Base-by-base conservation (phyloP, 2,888 invertebrate species). In the Boloria euphrosyne region DNA sequence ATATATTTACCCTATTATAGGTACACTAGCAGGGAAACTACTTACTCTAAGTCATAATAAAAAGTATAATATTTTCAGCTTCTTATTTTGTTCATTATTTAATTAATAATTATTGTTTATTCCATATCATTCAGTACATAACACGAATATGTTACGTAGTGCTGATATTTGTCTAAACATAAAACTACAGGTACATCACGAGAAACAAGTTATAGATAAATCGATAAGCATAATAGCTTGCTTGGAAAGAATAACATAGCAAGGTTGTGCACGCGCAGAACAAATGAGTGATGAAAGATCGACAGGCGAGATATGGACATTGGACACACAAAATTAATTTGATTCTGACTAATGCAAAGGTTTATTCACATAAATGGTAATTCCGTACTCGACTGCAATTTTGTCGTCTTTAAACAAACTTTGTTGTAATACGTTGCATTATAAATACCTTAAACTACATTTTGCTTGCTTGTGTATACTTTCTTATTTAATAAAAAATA, bases 251-350 rank as follows among this genome's bases (percentile, higher is more conserved):
- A 73, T 69, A 73, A 75, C 76, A 75, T 69, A 71, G 67, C 74
- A 70, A 70, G 73, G 68, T 70, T 73, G 68, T 65, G 68, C 57
- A 72, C 72, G 70, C 70, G 72, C 72, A 71, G 73, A 76, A 75
- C 75, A 72, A 75, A 74, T 75, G 73, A 72, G 71, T 76, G 76
- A 76, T 73, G 75, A 75, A 73, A 75, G 76, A 75, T 73, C 73
- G 75, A 74, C 76, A 72, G 72, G 16, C 44, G 17, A 68, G 73
- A 74, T 73, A 75, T 61, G 64, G 51, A 38, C 38, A 38, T 31
- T 61, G 64, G 51, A 38, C 38, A 38, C 44, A 69, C 63, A 61
- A 62, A 68, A 70, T 70, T 67, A 65, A 68, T 70, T 63, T 68
- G 61, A 71, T 68, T 69, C 66, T 66, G 69, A 63, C 71, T 59